Conservation (phyloP, 2,797 vertebrate genomes). For the Falco biarmicus region DNA sequence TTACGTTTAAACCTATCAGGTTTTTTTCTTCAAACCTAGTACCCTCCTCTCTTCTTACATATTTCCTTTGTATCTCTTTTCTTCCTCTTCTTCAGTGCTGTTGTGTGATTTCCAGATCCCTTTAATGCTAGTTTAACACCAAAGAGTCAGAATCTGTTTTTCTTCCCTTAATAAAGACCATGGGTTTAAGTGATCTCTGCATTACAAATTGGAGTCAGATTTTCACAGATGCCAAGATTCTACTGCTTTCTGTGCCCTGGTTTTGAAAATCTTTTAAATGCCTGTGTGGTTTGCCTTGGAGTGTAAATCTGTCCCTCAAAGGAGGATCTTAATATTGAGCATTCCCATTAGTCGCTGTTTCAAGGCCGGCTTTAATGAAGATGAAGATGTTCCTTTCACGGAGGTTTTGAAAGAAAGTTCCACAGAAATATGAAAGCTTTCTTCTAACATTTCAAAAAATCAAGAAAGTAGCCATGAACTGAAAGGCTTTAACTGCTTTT, state of each 20-base stretch:
- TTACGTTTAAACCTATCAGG: background rate
- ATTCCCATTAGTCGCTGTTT: conserved; percentile 50
- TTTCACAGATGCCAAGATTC: background rate
- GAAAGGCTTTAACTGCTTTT: background rate
- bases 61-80: background rate
- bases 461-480: background rate
- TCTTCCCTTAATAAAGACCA: conserved; percentile 3
- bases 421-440: background rate
- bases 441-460: background rate
- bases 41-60: background rate
- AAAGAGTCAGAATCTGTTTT: background rate
- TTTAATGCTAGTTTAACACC: background rate
- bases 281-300: conserved; percentile 37
- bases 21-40: background rate
- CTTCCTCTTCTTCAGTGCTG: background rate
- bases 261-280: conserved; percentile 63
- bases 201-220: conserved; percentile 15
- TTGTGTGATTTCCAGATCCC: background rate
- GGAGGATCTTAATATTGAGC: conserved; percentile 46
- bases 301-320: conserved; percentile 48
- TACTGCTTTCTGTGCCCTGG: conserved; percentile 17
- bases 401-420: background rate
- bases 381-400: conserved; percentile 8
- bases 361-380: conserved; percentile 47
- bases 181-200: background rate